These are phyloP conservation scores for Cephus sareptanus DNA, from an alignment of 2,888 invertebrate genomes.

Conservation along the genomic window DNA sequence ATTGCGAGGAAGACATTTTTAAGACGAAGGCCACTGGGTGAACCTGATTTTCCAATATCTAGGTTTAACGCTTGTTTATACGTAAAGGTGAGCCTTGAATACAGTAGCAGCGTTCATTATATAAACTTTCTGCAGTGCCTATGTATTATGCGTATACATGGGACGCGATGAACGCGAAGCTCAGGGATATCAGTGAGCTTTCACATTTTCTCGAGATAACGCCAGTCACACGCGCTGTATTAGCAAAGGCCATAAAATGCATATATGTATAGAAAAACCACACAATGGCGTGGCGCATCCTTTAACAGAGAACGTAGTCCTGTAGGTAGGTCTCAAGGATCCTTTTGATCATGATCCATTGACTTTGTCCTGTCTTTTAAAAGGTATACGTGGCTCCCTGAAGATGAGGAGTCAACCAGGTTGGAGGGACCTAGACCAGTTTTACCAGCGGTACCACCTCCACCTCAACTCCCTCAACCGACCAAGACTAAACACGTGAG, in stretches of 20 bases:
- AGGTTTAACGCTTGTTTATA: neutral
- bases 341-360: neutral
- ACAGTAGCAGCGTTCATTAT: neutral
- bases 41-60: neutral
- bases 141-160: neutral
- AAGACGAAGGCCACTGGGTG: neutral
- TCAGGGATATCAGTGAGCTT: conserved; percentile 12
- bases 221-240: conserved; percentile 36
- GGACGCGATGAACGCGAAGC: neutral
- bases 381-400: conserved; percentile 80
- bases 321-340: neutral
- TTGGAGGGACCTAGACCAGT: conserved; percentile 77
- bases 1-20: neutral
- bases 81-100: neutral
- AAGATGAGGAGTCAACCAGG: conserved; percentile 79
- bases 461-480: conserved; percentile 71
- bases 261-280: too few species aligned
- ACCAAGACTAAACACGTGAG: conserved; percentile 90
- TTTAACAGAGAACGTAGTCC: neutral
- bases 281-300: neutral
- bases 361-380: neutral
- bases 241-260: neutral
- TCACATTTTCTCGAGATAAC: conserved; percentile 44
- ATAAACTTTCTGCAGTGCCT: neutral
- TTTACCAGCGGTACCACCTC: conserved; percentile 62